Evolutionary conservation across 2,113 vertebrate species (phyloP), one percentile per base, ranked within the genome.

Genomic region (Willisornis vidua): DNA sequence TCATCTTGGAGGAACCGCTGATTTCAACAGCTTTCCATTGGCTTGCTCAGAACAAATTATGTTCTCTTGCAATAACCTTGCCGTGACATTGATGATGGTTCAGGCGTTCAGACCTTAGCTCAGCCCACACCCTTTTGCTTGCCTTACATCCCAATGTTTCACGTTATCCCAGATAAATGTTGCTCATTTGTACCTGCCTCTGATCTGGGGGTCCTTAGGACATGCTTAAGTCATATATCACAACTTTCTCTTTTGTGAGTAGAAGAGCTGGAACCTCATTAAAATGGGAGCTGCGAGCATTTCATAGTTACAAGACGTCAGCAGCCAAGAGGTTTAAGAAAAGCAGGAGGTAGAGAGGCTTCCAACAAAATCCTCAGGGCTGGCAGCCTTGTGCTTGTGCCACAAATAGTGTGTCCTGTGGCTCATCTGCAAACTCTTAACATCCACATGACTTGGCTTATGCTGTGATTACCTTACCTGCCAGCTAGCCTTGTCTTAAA

Each of bases 381-480:
- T 71, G 52, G 72, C 73, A 89, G 84, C 76, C 29, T 48, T 84
- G 33, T 6, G 33, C 46, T 51, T 20, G 8, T 2, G 3, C 35
- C 0, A 0, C 72, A 33, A 90, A 84, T 55, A 71, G 33, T 65
- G 80, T 26, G 61, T 95, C 73, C 91, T 81, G 57, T 75, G 73
- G 86, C 77, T 81, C 94, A 37, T 94, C 95, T 85, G 91, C 77
- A 87, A 74, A 79, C 88, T 89, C 93, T 90, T 89, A 87, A 57
- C 48, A 13, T 72, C 54, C 92, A 81, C 89, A 87, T 89, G 95
- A 91, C 76, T 92, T 61, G 89, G 89, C 80, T 96, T 94, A 81
- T 1, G 2, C 52, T 2, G 2, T 1, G 13, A 65, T 87, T 59
- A 29, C 54, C 83, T 81, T 94, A 95, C 94, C 93, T 94, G 92